phyloP scores from a whole-genome alignment of 2,113 vertebrate genomes.

The Halcyon senegalensis region DNA sequence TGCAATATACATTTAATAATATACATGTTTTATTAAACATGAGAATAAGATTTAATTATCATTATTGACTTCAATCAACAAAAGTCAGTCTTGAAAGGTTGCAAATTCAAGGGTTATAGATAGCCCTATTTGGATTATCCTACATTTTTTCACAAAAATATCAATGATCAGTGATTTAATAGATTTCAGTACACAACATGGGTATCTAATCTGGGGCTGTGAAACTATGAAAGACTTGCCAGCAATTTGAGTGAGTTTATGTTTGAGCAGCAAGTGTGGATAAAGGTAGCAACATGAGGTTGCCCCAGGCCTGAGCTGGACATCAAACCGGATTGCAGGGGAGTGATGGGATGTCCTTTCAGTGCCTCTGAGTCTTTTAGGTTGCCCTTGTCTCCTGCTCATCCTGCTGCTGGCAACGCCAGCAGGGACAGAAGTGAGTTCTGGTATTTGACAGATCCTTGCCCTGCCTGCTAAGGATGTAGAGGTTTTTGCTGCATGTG shows the following conservation, averaged over 20 bases:
- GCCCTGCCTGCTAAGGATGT: background rate
- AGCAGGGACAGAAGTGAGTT: background rate
- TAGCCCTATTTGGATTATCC: background rate
- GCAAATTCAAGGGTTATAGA: background rate
- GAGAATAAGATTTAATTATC: background rate
- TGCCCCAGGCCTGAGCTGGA: background rate
- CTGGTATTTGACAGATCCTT: background rate
- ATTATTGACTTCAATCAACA: background rate
- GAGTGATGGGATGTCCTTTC: background rate
- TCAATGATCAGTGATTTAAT: background rate
- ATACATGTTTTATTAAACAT: background rate
- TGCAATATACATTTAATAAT: background rate
- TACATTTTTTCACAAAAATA: background rate
- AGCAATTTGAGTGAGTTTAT: background rate
- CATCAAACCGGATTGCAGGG: background rate
- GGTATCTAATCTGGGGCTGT: background rate
- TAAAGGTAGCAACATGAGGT: background rate
- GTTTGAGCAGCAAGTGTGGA: background rate
- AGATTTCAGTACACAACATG: background rate
- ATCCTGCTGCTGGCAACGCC: background rate
- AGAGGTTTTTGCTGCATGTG: background rate
- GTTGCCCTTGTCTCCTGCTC: background rate
- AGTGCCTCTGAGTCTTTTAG: background rate
- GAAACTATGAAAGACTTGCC: background rate
- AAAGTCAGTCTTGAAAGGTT: background rate